Evolutionary conservation across 2,888 invertebrate species (phyloP), one percentile per base, ranked within the genome.

Genomic region (Cephonodes hylas): DNA sequence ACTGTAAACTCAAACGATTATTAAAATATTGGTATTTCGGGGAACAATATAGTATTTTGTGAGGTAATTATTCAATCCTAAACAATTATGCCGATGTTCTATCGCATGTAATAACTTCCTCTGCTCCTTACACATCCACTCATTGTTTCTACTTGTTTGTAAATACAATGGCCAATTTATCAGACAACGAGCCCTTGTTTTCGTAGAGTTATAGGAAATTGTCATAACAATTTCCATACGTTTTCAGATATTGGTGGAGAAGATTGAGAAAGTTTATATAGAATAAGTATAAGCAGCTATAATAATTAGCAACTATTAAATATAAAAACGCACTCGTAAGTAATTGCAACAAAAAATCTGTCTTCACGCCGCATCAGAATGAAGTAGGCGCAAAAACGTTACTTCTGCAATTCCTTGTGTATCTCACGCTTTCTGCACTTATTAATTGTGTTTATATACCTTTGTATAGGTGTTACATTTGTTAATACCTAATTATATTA

Each of bases 111-210:
- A 61, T n/a, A 83, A 86, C 87, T 83, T 89, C 88, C 87, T 82
- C 69, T 63, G 66, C 68, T 73, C 75, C 75, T 74, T 70, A 66
- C 65, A 64, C 67, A 71, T 69, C 69, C 66, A 69, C 67, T 72
- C 81, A 84, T 86, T 87, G 86, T 85, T 76, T 75, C 65, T 62
- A 63, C 61, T 63, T 83, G 80, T 89, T 88, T 81, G 85, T 85
- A 89, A 88, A 90, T 79, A 73, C 71, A 73, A 69, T 75, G 72
- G 76, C 72, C 63, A 77, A 81, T 80, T 85, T 80, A 80, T 76
- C 76, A 79, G 77, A 88, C 89, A 88, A 87, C 86, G 83, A 78
- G 74, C 83, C 78, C 87, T 87, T 88, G 88, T 88, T 84, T 86
- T 80, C 74, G 64, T 45, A 68, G 68, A 67, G 70, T 70, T 71